Evolutionary conservation across 2,888 invertebrate genomes (phyloP).

Genomic region (Harpagoxenus sublaevis): DNA sequence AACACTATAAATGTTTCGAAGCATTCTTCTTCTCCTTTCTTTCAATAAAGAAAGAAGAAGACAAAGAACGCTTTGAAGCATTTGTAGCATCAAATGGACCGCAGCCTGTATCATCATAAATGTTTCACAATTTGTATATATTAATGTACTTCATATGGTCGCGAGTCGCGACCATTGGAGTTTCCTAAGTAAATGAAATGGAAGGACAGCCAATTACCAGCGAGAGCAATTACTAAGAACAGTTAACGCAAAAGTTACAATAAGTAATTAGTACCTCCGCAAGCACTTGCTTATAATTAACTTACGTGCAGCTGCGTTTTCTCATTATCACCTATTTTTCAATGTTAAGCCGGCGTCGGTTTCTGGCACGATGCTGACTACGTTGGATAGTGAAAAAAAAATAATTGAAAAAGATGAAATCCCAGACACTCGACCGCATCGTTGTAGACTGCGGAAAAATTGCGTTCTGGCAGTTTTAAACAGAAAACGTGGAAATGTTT

Average conservation of each 20-base stretch:
- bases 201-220: conserved; percentile 78
- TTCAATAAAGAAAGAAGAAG: too few relatives aligned
- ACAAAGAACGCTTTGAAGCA: too few relatives aligned
- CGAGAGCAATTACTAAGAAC: conserved; percentile 80
- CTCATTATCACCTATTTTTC: conserved; percentile 77
- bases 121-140: background rate
- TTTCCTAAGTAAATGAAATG: conserved; percentile 67
- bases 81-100: too few relatives aligned
- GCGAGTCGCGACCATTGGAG: conserved; percentile 44
- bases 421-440: conserved; percentile 5
- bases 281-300: conserved; percentile 81
- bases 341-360: conserved; percentile 62
- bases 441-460: background rate
- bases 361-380: conserved; percentile 60
- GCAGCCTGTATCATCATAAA: background rate
- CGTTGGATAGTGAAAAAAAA: conserved; percentile 45
- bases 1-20: too few relatives aligned
- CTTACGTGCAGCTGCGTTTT: conserved; percentile 78
- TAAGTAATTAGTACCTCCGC: conserved; percentile 82
- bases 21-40: too few relatives aligned
- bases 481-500: conserved; percentile 6
- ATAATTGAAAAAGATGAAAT: conserved; percentile 9
- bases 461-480: background rate
- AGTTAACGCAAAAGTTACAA: conserved; percentile 84
- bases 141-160: background rate